phyloP scores from a whole-genome alignment of 1,140 invertebrate genomes.

The Pollicipes pollicipes region DNA sequence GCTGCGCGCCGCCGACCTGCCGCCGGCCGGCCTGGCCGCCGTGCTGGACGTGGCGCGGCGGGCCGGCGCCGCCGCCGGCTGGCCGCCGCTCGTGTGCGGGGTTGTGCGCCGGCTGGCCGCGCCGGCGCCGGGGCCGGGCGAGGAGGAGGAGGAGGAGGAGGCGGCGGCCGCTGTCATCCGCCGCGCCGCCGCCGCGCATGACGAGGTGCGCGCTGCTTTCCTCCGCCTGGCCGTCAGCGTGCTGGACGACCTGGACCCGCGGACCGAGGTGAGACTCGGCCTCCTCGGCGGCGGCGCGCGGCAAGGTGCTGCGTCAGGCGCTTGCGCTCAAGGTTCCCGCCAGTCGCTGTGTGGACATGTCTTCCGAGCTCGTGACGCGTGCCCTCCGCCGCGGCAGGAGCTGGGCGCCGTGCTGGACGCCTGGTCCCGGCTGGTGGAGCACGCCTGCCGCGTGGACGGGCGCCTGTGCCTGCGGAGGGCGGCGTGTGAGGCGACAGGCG shows the following conservation, averaged over 20 bases:
- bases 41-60: not conserved
- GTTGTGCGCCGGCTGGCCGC: not conserved
- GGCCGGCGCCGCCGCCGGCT: not conserved
- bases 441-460: not conserved
- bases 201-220: not conserved
- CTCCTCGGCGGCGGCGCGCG: too few relatives aligned
- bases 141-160: not conserved
- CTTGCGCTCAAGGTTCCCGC: too few relatives aligned
- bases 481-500: not conserved
- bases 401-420: not conserved
- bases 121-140: too few relatives aligned
- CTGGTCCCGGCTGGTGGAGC: not conserved
- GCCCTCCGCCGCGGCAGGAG: too few relatives aligned
- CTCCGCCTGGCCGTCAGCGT: not conserved
- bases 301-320: too few relatives aligned
- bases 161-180: not conserved
- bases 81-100: not conserved
- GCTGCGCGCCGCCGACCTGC: not conserved
- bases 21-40: not conserved
- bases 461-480: not conserved
- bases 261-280: not conserved
- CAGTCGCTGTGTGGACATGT: too few relatives aligned
- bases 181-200: not conserved
- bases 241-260: not conserved
- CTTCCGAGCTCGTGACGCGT: too few relatives aligned